Evolutionary conservation across 2,113 vertebrate species (phyloP).

Genomic region (Rhinopomastus cyanomelas): DNA sequence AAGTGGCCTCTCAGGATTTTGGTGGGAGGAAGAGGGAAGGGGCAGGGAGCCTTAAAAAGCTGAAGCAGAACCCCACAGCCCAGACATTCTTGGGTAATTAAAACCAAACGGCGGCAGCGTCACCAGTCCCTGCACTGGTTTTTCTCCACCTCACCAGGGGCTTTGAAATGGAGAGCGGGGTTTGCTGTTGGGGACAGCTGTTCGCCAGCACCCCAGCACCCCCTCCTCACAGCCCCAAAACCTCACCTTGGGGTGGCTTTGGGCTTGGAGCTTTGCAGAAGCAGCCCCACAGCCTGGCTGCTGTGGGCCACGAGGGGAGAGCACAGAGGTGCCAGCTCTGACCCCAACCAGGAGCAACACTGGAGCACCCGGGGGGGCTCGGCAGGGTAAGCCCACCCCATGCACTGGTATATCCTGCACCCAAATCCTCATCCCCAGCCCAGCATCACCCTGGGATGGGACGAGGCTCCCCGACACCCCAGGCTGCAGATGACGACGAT

Average conservation of each 20-base stretch:
- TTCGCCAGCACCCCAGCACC: no score
- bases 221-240: no score
- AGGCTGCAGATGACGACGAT: rapidly evolving
- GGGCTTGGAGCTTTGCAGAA: no score
- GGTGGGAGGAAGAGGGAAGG: not conserved
- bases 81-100: conserved; percentile 67
- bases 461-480: rapidly evolving
- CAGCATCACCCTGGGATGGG: not conserved
- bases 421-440: not conserved
- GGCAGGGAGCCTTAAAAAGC: not conserved
- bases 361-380: not conserved
- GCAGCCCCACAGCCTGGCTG: no score
- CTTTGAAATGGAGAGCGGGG: no score
- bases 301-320: no score
- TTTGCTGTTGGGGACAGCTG: no score
- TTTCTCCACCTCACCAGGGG: conserved; percentile 22
- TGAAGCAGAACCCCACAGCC: conserved; percentile 17
- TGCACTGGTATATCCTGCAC: not conserved
- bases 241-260: no score
- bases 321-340: no score
- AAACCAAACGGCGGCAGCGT: conserved; percentile 38
- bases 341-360: not conserved
- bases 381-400: rapidly evolving
- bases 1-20: not conserved
- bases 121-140: not conserved